Base-by-base conservation (phyloP, 2,888 invertebrate genomes). In the Andrena trimmerana region DNA sequence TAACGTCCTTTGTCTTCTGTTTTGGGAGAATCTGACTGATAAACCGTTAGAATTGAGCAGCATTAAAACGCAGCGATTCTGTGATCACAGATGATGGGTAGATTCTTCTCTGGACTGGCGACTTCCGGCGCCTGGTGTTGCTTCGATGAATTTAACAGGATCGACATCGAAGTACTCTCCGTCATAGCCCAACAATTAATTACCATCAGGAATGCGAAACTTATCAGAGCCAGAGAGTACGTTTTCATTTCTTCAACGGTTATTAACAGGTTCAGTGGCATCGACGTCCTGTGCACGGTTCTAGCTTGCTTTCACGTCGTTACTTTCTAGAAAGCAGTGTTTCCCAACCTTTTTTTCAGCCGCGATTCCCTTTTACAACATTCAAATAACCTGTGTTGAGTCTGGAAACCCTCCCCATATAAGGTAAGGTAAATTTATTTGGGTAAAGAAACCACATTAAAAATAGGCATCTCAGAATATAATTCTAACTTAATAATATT, bases 91-190 rank as follows among this genome's bases (percentile, higher is more conserved):
- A 97, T 97, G 97, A 98, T 98, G 98, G 98, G 98, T 0, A 95
- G 97, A 78, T 98, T 98, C 93, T 98, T 98, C 94, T 97, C 98
- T 2, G 98, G 98, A 0, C 94, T 98, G 86, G 98, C 98, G 0
- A 98, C 98, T 74, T 97, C 97, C 0, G 98, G 98, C 0, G 98
- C 98, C 3, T 98, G 98, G 98, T 98, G 98, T 90, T 98, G 98
- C 91, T 98, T 98, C 93, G 98, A 98, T 93, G 98, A 98, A 93
- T 98, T 98, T 93, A 98, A 98, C 94, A 95, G 98, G 6, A 98
- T 98, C 79, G 97, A 98, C 91, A 98, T 98, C 88, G 98, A 98
- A 94, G 98, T 98, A 54, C 94, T 98, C 78, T 98, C 98, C 16
- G 98, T 98, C 3, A 98, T 98, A 89, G 98, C 98, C 0, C 98